Conservation (phyloP, 1,140 invertebrate species). For the Pachypsylla venusta region DNA sequence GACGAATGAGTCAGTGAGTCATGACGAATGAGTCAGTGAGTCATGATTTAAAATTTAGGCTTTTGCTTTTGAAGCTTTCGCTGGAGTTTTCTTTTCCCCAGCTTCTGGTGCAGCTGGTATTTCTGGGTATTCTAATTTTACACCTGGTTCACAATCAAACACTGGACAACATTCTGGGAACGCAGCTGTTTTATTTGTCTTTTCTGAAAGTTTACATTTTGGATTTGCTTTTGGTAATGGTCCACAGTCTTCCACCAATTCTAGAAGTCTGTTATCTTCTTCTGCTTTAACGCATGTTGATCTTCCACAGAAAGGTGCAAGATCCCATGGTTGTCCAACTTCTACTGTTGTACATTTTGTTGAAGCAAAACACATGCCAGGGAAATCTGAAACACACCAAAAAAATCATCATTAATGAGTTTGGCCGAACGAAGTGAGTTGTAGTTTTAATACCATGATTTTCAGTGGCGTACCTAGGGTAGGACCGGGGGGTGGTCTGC, state of each 20-base stretch:
- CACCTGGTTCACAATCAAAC: constrained; percentile 70
- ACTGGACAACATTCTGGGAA: constrained; percentile 72
- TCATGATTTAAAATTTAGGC: background rate
- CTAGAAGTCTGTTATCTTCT: constrained; percentile 50
- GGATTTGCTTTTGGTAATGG: constrained; percentile 67
- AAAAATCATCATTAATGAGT: too few relatives aligned
- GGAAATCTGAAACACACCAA: constrained; percentile 52
- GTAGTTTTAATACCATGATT: too few relatives aligned
- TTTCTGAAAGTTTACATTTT: constrained; percentile 69
- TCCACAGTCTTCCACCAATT: constrained; percentile 75
- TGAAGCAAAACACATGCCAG: constrained; percentile 73
- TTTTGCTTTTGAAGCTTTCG: constrained; percentile 13
- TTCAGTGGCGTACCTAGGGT: too few relatives aligned
- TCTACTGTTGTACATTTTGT: constrained; percentile 75
- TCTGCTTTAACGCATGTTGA: constrained; percentile 66
- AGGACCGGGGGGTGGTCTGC: too few relatives aligned
- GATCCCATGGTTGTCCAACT: constrained; percentile 63
- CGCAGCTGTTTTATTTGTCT: constrained; percentile 71
- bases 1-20: too few relatives aligned
- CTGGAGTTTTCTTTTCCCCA: constrained; percentile 18
- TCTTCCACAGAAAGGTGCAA: constrained; percentile 71
- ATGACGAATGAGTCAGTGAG: too few relatives aligned
- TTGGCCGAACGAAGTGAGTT: too few relatives aligned
- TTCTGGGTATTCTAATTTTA: constrained; percentile 68
- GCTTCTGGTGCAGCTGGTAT: constrained; percentile 39